phyloP scores from a whole-genome alignment of 1,140 invertebrate species.

The Lepidurus packardi region DNA sequence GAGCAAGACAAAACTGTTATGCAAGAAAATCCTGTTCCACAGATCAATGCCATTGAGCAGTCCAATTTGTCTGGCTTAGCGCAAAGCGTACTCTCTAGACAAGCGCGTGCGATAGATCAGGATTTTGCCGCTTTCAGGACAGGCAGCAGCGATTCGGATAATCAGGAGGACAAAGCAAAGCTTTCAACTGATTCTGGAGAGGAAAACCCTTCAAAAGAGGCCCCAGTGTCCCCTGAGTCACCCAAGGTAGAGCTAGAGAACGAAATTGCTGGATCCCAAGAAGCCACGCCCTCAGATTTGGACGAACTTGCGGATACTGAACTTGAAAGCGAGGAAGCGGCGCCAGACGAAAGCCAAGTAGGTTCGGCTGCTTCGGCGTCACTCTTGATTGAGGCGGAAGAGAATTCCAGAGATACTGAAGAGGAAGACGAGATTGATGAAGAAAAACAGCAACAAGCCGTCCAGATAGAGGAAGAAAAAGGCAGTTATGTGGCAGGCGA shows the following conservation, averaged over 20 bases:
- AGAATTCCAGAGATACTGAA: background rate
- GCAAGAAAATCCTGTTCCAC: background rate
- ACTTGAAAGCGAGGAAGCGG: too few relatives aligned
- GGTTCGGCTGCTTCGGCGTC: background rate
- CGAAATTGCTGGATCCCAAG: background rate
- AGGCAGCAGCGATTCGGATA: background rate
- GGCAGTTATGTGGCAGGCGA: background rate
- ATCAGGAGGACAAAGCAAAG: too few relatives aligned
- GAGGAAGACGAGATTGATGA: conserved; percentile 9
- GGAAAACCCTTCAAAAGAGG: too few relatives aligned
- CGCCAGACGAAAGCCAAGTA: background rate
- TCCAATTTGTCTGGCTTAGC: background rate
- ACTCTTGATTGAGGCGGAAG: conserved; percentile 1
- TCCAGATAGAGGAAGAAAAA: background rate
- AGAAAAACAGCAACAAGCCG: background rate
- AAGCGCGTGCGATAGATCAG: background rate
- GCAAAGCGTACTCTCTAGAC: background rate
- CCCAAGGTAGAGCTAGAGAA: background rate
- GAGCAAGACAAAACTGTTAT: background rate
- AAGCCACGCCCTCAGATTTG: background rate
- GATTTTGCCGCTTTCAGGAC: background rate
- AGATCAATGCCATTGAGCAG: background rate
- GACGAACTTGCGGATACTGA: too few relatives aligned
- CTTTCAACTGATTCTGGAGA: too few relatives aligned
- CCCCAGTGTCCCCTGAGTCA: background rate